These are phyloP conservation scores for Passer montanus DNA, from an alignment of 2,113 vertebrate genomes.

Conservation along the genomic window DNA sequence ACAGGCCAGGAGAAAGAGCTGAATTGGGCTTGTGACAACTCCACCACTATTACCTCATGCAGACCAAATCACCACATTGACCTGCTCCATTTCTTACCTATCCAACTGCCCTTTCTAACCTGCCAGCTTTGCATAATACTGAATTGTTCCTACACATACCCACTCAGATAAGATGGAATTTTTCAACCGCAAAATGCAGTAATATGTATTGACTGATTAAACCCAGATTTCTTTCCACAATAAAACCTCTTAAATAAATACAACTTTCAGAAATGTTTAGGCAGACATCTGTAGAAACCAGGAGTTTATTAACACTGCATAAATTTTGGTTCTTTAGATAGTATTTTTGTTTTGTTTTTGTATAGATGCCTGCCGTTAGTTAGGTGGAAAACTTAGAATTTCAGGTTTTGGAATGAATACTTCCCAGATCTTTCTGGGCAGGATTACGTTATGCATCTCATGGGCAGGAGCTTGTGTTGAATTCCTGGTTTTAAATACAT, in stretches of 20 bases:
- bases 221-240: constrained; percentile 53
- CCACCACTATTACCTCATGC: neutral
- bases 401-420: neutral
- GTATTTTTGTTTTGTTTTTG: neutral
- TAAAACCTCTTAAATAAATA: constrained; percentile 51
- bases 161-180: constrained; percentile 44
- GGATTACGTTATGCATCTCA: neutral
- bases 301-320: constrained; percentile 2
- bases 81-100: neutral
- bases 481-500: neutral
- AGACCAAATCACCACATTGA: neutral
- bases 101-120: neutral
- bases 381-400: neutral
- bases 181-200: constrained; percentile 54
- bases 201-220: constrained; percentile 60
- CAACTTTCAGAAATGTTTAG: constrained; percentile 18
- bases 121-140: constrained; percentile 11
- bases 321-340: constrained; percentile 59
- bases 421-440: neutral
- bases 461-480: neutral
- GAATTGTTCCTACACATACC: constrained; percentile 42
- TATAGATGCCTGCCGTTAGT: neutral
- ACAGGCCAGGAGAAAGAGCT: neutral
- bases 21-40: neutral
- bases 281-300: constrained; percentile 56